Base-by-base conservation (phyloP, 2,888 invertebrate genomes). In the Chymomyza fuscimana region DNA sequence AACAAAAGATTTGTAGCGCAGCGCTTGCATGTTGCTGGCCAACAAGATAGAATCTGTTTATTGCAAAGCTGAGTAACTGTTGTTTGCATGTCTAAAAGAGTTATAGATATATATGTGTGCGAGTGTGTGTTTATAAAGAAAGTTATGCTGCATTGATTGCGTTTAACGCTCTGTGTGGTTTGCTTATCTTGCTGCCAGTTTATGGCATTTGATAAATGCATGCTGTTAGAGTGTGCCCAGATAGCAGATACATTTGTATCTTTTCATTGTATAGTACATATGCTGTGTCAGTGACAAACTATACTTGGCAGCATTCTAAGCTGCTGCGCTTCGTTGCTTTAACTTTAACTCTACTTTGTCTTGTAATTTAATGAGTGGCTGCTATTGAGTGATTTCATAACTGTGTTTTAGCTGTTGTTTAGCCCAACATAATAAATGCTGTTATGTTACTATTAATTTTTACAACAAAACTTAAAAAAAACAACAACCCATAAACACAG, bases 1-100 rank as follows among this genome's bases (percentile, higher is more conserved):
- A 46, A 46, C 40, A 46, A 46, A 12, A 46, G 40, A 46, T 79
- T 73, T 74, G 61, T 61, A 61, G 40, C 61, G 67, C 54, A 73
- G 46, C 63, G 56, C 73, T 85, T 32, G 82, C 82, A 85, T 69
- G 74, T 46, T 50, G 51, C 25, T 63, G 50, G 22, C 50, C 52
- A 32, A 19, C 51, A 16, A 62, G 46, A 46, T 46, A 46, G 61
- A n/a, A 58, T 59, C 61, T 54, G 40, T 46, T 50, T 78, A 85
- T 82, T 76, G 87, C 82, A 82, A 87, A 82, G 85, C 85, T 87
- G 77, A 74, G 85, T 82, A 87, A 87, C 82, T 76, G 82, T 54
- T 19, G 22, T 54, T 86, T 73, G 61, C 68, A 78, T 70, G 52
- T 68, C 40, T 46, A 12, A 46, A 46, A 46, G 40, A 46, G 40